Base-by-base conservation (phyloP, 2,888 invertebrate species). In the Crepidodera aurea region DNA sequence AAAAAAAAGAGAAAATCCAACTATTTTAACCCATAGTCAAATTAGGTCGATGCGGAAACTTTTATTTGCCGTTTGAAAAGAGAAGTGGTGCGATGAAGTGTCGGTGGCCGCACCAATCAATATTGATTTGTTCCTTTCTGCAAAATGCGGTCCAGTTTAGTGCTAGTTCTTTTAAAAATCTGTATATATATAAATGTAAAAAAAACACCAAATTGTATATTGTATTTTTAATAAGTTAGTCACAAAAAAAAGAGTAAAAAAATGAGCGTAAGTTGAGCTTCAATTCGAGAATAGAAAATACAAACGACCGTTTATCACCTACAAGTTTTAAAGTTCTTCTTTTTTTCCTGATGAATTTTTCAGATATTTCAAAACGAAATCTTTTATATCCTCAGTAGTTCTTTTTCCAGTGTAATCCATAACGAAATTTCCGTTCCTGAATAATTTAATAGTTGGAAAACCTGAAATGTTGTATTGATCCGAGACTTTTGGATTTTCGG, bases 381-480 rank as follows among this genome's bases (percentile, higher is more conserved):
- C 42, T 58, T 65, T 68, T 75, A 91, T 82, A 65, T 86, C 87
- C 0, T 85, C 84, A 0, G 77, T 72, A 0, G 83, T 84, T 6
- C 88, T 79, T 42, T 84, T 83, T 0, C 88, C 88, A 0, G 79
- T 80, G 76, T 89, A 90, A 53, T 86, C 85, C 0, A 82, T 81
- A 4, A 68, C 66, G 2, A 78, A 77, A 53, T 83, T 81, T 0
- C 89, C 88, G 25, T 82, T 79, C 1, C 79, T 77, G 75, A 85
- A 90, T 54, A 86, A 81, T 80, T 88, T 88, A 75, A 91, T 82
- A 0, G 90, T 89, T 0, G 92, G 92, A 70, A 88, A 85, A 1
- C 87, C 87, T 50, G 84, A 79, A 40, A 92, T 85, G 50, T 84
- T 82, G 66, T 85, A 90, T 46, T 85, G 75, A 51, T 86, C 84